Conservation (phyloP, 2,113 vertebrate species). For the Haliaeetus leucogaster region DNA sequence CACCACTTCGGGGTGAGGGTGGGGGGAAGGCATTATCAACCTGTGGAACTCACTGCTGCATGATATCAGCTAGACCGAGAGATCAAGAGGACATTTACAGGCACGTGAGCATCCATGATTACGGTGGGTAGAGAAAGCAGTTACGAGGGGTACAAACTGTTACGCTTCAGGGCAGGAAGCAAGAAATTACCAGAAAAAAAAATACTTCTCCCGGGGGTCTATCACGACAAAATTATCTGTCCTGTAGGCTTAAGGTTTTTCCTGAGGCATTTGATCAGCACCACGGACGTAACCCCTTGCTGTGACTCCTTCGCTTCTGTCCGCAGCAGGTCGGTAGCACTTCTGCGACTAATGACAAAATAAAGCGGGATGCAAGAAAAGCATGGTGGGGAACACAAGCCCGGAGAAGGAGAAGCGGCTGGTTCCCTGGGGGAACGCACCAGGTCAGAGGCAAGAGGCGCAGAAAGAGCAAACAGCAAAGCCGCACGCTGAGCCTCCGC, state of each 20-base stretch:
- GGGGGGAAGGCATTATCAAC: accelerated
- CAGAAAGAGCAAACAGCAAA: background rate
- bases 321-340: background rate
- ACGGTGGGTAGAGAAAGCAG: background rate
- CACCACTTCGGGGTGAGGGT: accelerated
- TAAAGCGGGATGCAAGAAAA: background rate
- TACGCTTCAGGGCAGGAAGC: background rate
- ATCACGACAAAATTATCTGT: background rate
- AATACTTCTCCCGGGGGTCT: background rate
- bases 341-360: background rate
- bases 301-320: background rate
- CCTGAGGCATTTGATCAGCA: background rate
- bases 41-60: background rate
- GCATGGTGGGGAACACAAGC: background rate
- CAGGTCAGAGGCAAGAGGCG: background rate
- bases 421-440: background rate
- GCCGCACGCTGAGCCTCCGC: background rate
- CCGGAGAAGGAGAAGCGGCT: background rate
- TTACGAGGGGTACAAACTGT: background rate
- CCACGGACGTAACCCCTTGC: background rate
- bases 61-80: accelerated
- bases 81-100: accelerated
- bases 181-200: background rate
- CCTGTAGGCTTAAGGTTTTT: background rate
- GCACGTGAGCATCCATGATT: background rate